Evolutionary conservation across 2,888 invertebrate genomes (phyloP).

Genomic region (Osmoderma eremita): DNA sequence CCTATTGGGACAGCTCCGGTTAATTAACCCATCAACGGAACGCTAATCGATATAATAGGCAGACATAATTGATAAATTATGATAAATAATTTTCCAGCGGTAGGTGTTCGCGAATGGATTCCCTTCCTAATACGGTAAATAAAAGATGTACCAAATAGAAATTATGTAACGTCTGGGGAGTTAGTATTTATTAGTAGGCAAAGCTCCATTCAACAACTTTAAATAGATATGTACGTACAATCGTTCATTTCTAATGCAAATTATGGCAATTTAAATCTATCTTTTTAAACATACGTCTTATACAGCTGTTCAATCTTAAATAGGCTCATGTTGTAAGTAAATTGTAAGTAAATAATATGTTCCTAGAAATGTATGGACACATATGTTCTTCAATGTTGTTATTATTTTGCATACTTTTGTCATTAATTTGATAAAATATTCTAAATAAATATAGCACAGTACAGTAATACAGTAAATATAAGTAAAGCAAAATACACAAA

Average conservation of each 20-base stretch:
- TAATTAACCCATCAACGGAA: constrained; percentile 28
- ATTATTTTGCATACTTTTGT: no score
- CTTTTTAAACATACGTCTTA: no score
- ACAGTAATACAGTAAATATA: no score
- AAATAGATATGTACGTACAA: constrained; percentile 1
- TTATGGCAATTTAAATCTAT: constrained; percentile 11
- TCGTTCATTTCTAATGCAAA: background rate
- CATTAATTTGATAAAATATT: no score
- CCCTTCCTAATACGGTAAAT: constrained; percentile 26
- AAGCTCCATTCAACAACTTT: background rate
- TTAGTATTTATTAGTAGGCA: background rate
- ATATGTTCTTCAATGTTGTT: no score
- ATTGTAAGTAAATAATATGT: no score
- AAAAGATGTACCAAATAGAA: constrained; percentile 14
- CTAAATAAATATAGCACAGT: no score
- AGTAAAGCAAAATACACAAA: no score
- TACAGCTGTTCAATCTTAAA: no score
- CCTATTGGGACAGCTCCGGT: constrained; percentile 11
- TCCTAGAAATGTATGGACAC: no score
- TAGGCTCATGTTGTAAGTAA: no score
- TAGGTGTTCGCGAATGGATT: constrained; percentile 32
- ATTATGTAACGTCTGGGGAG: constrained; percentile 9
- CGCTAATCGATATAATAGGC: constrained; percentile 25
- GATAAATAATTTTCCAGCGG: constrained; percentile 27
- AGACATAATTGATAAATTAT: constrained; percentile 37